Percentiles rank a stretch among this genome's conserved stretches.
Conservation (phyloP, 2,113 vertebrate genomes). For the Delphinus delphis region DNA sequence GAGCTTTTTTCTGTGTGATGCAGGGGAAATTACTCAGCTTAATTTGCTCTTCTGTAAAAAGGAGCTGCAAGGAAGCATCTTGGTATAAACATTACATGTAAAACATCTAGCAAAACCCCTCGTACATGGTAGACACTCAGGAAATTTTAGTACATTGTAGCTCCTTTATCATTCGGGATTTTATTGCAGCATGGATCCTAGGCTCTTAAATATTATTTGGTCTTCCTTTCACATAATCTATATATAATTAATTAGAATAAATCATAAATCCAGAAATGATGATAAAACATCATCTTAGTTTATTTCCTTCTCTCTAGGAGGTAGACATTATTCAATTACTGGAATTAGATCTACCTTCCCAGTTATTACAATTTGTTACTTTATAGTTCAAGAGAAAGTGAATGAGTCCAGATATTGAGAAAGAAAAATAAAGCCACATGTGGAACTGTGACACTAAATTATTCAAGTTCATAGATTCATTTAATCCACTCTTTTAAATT, state of each 20-base stretch:
- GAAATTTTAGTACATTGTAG: background rate
- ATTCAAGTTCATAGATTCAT: background rate
- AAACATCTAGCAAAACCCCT: background rate
- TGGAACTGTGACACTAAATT: background rate
- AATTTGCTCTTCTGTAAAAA: background rate
- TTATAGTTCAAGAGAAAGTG: background rate
- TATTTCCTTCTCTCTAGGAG: background rate
- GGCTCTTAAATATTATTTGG: background rate
- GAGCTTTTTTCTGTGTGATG: background rate
- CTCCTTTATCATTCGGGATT: background rate
- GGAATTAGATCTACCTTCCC: background rate
- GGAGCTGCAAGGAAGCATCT: background rate
- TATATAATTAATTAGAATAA: constrained; percentile 27
- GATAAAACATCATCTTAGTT: constrained; percentile 17
- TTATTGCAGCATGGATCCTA: background rate
- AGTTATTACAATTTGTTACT: background rate
- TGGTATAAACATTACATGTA: background rate
- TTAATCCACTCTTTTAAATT: background rate
- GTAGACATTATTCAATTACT: constrained; percentile 1
- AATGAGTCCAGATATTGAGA: background rate
- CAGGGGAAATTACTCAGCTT: background rate
- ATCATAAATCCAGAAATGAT: constrained; percentile 34
- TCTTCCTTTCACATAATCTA: background rate
- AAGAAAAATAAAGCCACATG: background rate
- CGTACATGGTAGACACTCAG: background rate